Base-by-base conservation (phyloP, 2,113 vertebrate genomes). In the Gasterosteus nipponicus region DNA sequence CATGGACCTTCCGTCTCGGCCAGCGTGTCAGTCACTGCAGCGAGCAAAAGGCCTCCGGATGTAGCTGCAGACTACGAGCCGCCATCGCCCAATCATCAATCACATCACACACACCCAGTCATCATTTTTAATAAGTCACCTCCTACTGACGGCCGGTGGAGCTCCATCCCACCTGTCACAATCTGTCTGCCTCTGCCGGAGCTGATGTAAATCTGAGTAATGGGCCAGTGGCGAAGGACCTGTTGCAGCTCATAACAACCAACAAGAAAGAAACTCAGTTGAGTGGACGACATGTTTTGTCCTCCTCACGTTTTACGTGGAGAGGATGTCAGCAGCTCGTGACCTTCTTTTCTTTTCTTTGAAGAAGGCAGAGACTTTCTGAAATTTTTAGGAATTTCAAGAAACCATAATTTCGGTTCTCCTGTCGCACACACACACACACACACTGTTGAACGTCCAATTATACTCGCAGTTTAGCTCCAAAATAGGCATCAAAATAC, bases 41-140 rank as follows among this genome's bases (percentile, higher is more conserved):
- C 68, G 70, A 41, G 70, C 44, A 60, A 57, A 73, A 69, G 62
- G 83, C 5, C 66, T 78, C 77, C 85, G 81, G 72, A 89, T 87
- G 81, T 76, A 89, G 87, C 83, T 41, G 39, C 3, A 18, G 69
- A 84, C 73, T 57, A 73, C 65, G 12, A 51, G 77, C 85, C 78
- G 84, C 85, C 85, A 81, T 3, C 64, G 22, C 44, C 26, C 39
- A 70, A 89, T 88, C 86, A 89, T 92, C 89, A 90, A 86, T 92
- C 89, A 88, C 68, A 67, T 69, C 74, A 73, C 81, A 83, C 72
- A 70, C 64, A 22, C 47, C 59, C 64, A 76, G 63, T 87, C 87
- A 89, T 92, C 89, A 87, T 80, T 90, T 87, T 90, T 85, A 88
- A 89, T 85, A 82, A 86, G 73, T 85, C 76, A 69, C 59, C 75